Conservation (phyloP, 1,140 invertebrate genomes). For the Coelopa frigida region DNA sequence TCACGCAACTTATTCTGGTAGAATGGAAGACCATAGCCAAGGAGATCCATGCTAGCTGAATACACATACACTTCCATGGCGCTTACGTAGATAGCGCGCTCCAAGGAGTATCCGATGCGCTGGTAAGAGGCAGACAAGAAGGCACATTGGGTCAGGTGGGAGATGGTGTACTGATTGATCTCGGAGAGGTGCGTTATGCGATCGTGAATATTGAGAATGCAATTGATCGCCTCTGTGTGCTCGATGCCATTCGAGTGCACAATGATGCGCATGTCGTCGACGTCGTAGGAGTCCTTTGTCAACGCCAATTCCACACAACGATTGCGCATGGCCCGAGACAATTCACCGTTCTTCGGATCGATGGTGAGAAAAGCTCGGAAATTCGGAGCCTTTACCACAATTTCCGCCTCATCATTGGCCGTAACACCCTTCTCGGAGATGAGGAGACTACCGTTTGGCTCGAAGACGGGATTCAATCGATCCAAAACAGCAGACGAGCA, state of each 20-base stretch:
- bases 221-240: slow-evolving; percentile 39
- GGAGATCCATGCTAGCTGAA: slow-evolving; percentile 32
- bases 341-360: slow-evolving; percentile 89
- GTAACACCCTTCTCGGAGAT: slow-evolving; percentile 87
- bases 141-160: slow-evolving; percentile 36
- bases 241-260: slow-evolving; percentile 49
- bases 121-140: slow-evolving; percentile 33
- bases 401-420: slow-evolving; percentile 59
- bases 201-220: slow-evolving; percentile 51
- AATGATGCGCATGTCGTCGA: slow-evolving; percentile 51
- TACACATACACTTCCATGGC: slow-evolving; percentile 44
- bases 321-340: slow-evolving; percentile 97
- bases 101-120: slow-evolving; percentile 30
- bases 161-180: slow-evolving; percentile 36
- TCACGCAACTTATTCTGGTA: slow-evolving; percentile 42
- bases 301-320: slow-evolving; percentile 90
- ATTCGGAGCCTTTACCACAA: slow-evolving; percentile 77
- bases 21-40: slow-evolving; percentile 36
- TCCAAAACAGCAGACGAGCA: slow-evolving; percentile 95
- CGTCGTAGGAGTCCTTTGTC: slow-evolving; percentile 42
- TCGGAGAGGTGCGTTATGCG: slow-evolving; percentile 35
- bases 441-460: slow-evolving; percentile 81
- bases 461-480: slow-evolving; percentile 89
- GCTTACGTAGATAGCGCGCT: slow-evolving; percentile 34
- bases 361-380: slow-evolving; percentile 94